Base-by-base conservation (phyloP, 2,797 vertebrate genomes). In the Chanos chanos region DNA sequence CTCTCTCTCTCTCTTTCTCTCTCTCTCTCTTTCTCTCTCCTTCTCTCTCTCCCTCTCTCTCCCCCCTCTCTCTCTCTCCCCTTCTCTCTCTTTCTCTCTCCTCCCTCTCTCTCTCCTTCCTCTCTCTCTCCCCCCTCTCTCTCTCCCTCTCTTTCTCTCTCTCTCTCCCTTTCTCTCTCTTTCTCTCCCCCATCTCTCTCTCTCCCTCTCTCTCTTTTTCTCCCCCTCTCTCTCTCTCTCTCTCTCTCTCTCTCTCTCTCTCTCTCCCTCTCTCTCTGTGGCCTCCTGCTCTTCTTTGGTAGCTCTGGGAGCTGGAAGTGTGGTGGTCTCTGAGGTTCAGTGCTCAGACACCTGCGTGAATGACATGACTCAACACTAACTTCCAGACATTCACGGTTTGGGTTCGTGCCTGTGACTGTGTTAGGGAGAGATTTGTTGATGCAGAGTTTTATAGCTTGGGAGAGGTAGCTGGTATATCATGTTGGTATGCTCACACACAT, bases 261-360 rank as follows among this genome's bases (percentile, higher is more conserved):
- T n/a, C 16, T 15, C 33, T 33, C 2, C 16, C 25, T 8, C 19
- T 30, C 15, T 30, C 25, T 31, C 27, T 15, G 16, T 25, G n/a
- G 19, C 21, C 24, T 27, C 44, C 33, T 57, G 54, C 66, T 58
- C 61, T 10, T 30, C 22, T 8, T 8, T 45, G 15, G 16, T 2
- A 10, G 8, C 57, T 55, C 51, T 51, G n/a, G n/a, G n/a, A n/a
- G n/a, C n/a, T n/a, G n/a, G n/a, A n/a, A n/a, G n/a, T n/a, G n/a
- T n/a, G n/a, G n/a, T n/a, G n/a, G n/a, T n/a, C n/a, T n/a, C n/a
- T n/a, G n/a, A n/a, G n/a, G n/a, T n/a, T n/a, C n/a, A n/a, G n/a
- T n/a, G n/a, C n/a, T n/a, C n/a, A n/a, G n/a, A n/a, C n/a, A n/a
- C n/a, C n/a, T n/a, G n/a, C n/a, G n/a, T n/a, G n/a, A n/a, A n/a